Conservation (phyloP, 2,888 invertebrate genomes). For the Steinernema scapterisci region DNA sequence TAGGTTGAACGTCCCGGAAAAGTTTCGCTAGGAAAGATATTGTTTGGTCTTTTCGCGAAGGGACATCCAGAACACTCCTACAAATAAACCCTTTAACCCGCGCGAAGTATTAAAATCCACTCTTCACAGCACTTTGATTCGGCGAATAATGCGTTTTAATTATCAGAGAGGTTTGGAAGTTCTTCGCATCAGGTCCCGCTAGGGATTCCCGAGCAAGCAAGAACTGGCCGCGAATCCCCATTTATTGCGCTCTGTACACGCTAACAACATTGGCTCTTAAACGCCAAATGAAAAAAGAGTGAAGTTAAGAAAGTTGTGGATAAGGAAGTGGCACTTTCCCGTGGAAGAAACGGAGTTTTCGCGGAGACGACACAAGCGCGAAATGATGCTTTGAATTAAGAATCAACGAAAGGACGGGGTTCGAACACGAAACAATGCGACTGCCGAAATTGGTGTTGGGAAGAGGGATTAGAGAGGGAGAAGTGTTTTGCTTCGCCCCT, state of each 20-base stretch:
- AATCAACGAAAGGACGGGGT: neutral
- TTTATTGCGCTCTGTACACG: neutral
- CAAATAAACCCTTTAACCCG: too few species aligned
- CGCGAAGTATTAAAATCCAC: neutral
- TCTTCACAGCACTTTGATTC: neutral
- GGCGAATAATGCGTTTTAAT: neutral
- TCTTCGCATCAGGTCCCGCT: neutral
- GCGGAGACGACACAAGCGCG: neutral
- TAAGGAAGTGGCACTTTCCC: neutral
- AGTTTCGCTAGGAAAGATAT: too few species aligned
- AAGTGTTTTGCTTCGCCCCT: constrained; percentile 29
- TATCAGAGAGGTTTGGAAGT: neutral
- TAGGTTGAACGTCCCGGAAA: too few species aligned
- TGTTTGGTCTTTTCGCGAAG: too few species aligned
- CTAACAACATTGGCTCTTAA: neutral
- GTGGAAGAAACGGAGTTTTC: neutral
- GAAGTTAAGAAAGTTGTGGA: neutral
- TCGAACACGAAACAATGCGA: neutral
- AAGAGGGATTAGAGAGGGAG: constrained; percentile 19
- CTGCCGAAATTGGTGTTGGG: constrained; percentile 21
- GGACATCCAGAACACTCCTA: too few species aligned
- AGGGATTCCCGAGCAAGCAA: neutral
- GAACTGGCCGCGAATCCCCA: neutral
- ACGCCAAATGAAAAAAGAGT: too few species aligned
- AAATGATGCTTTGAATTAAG: neutral